A percentile compares a stretch with the other conserved stretches of the same genome.
Evolutionary conservation across 53 echinoderm and acorn worm species (phyloP).

Genomic region (Mesocentrotus franciscanus): DNA sequence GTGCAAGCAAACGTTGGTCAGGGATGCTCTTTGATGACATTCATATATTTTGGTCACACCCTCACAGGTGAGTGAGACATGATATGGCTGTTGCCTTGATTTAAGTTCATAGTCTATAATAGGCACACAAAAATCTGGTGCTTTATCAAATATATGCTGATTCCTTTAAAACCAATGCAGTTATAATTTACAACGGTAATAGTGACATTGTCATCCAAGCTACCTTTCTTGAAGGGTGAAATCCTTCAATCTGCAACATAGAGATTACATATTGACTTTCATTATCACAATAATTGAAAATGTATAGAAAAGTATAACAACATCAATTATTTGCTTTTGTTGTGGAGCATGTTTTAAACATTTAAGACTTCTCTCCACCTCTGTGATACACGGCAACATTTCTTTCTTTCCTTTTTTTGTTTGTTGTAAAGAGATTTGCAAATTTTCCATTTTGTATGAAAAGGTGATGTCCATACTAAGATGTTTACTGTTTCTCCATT

Average conservation of each 20-base stretch:
- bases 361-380: not conserved
- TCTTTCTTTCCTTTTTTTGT: not conserved
- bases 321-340: not conserved
- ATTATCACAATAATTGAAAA: not conserved
- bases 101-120: no score
- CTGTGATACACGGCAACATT: not conserved
- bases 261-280: not conserved
- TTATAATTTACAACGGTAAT: not conserved
- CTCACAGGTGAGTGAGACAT: no score
- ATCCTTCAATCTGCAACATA: not conserved
- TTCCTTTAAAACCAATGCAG: not conserved
- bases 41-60: no score
- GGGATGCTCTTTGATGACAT: no score
- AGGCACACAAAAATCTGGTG: not conserved
- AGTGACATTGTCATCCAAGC: not conserved
- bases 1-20: no score
- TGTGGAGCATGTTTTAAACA: not conserved
- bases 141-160: not conserved
- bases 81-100: no score
- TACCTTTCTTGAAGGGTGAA: not conserved
- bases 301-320: not conserved
- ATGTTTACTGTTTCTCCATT: constrained; percentile 14
- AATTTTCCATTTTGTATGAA: not conserved
- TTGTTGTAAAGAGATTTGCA: not conserved
- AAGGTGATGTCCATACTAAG: not conserved